Percentiles rank a stretch among this genome's conserved stretches.
Evolutionary conservation across 1,140 invertebrate genomes (phyloP).

Genomic region (Aphelinus atriplicis): DNA sequence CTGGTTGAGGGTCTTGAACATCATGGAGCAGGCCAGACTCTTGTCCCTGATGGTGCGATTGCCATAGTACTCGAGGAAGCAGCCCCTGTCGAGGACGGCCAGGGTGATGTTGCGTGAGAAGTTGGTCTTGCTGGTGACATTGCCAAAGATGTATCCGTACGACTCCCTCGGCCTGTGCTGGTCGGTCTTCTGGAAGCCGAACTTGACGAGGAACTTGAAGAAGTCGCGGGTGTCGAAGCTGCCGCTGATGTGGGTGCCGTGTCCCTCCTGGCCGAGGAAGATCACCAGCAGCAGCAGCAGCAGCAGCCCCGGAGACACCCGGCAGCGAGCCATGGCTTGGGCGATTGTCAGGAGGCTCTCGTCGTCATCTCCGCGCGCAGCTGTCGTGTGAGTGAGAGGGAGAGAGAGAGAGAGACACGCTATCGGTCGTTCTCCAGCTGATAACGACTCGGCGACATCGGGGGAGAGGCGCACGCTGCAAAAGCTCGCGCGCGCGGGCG

Average conservation of each 20-base stretch:
- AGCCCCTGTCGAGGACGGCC: conserved; percentile 85
- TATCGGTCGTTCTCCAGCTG: background rate
- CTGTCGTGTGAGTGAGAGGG: background rate
- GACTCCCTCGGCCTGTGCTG: conserved; percentile 80
- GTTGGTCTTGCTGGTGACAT: conserved; percentile 80
- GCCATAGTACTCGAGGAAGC: conserved; percentile 90
- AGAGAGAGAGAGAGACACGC: background rate
- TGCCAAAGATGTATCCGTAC: conserved; percentile 94
- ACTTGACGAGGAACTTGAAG: conserved; percentile 93
- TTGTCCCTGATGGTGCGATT: conserved; percentile 74
- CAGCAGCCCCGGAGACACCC: background rate
- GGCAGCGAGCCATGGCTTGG: conserved; percentile 9
- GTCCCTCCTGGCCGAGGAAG: conserved; percentile 39
- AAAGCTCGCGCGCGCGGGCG: background rate
- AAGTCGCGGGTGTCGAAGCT: conserved; percentile 79
- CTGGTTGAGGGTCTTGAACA: conserved; percentile 86
- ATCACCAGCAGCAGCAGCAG: conserved; percentile 34
- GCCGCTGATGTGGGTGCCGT: conserved; percentile 70
- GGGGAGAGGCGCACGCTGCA: background rate
- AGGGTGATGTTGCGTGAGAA: conserved; percentile 80
- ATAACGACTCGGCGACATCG: background rate
- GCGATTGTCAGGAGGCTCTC: conserved; percentile 30
- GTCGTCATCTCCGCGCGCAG: conserved; percentile 18
- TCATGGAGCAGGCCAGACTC: conserved; percentile 77
- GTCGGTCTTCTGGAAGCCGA: conserved; percentile 97